Evolutionary conservation across 1,140 invertebrate genomes (phyloP), one percentile per base, ranked within the genome.

Genomic region (Cylas formicarius): DNA sequence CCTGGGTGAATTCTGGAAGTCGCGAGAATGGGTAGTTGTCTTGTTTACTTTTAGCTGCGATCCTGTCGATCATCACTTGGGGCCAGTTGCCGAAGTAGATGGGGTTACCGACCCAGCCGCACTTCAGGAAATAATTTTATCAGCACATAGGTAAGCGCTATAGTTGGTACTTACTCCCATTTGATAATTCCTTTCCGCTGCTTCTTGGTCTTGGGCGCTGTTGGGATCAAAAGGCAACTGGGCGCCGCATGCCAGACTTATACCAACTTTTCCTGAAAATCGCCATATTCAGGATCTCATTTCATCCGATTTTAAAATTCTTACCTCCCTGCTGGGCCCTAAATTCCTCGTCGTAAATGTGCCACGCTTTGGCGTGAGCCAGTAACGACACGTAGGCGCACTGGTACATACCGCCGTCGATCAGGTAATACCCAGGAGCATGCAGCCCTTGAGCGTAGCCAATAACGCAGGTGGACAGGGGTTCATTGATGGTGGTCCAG

Each of bases 101-200:
- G 0, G 79, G 76, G 58, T 82, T 62, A 0, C 74, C 70, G 34
- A 70, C 67, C 58, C 78, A 81, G 9, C 81, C 81, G 24, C 72
- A 65, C 73, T 76, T 55, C 28, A 69, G 67, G 17, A 31, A 6
- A 38, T 31, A 36, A 36, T n/a, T n/a, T n/a, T n/a, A n/a, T n/a
- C n/a, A n/a, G n/a, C n/a, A n/a, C n/a, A n/a, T n/a, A n/a, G n/a
- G n/a, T n/a, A n/a, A n/a, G 32, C 2, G 32, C 2, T 7, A 10
- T 20, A 6, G 11, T 26, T 26, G 22, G n/a, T 26, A 43, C 45
- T 24, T 41, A 52, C 50, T 11, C 24, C 42, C 18, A 53, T 48
- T 36, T 48, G 24, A 10, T 23, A 21, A 14, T 48, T 28, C 29
- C 45, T 41, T 20, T 53, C 42, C 14, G 45, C 19, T 27, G 45